phyloP scores from a whole-genome alignment of 2,113 vertebrate genomes.

The Mormyrus lacerda region DNA sequence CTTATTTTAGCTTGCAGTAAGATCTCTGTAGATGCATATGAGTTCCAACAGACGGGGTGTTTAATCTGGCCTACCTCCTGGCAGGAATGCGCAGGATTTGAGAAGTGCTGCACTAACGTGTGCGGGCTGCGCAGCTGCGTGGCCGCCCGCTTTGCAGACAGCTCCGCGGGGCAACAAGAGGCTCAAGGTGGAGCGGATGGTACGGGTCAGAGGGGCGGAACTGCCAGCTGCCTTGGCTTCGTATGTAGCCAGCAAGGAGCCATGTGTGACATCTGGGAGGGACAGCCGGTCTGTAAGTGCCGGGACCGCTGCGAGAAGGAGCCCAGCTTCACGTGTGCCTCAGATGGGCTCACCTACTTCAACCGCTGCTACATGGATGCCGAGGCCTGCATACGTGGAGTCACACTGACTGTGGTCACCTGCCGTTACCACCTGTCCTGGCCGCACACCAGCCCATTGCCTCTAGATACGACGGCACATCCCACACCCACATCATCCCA shows the following conservation, averaged over 20 bases:
- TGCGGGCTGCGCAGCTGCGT: slow-evolving; percentile 91
- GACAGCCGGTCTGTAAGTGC: slow-evolving; percentile 88
- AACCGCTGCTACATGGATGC: slow-evolving; percentile 98
- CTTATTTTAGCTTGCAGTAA: not conserved
- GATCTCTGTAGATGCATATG: not conserved
- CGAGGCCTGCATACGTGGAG: slow-evolving; percentile 81
- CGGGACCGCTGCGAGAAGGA: slow-evolving; percentile 91
- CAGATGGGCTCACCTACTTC: slow-evolving; percentile 93
- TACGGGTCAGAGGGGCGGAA: slow-evolving; percentile 1
- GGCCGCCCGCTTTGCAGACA: slow-evolving; percentile 77
- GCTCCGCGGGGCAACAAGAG: slow-evolving; percentile 44
- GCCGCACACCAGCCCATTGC: slow-evolving; percentile 74
- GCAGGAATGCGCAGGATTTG: slow-evolving; percentile 79
- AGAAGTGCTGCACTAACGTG: slow-evolving; percentile 96
- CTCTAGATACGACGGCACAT: slow-evolving; percentile 69
- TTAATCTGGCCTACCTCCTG: not conserved
- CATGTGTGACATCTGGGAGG: slow-evolving; percentile 86
- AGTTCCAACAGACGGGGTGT: not conserved
- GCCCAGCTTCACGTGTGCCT: slow-evolving; percentile 91
- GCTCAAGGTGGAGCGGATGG: slow-evolving; percentile 29
- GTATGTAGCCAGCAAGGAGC: slow-evolving; percentile 87
- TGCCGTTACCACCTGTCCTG: slow-evolving; percentile 84
- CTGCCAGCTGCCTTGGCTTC: slow-evolving; percentile 74
- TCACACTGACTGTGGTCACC: slow-evolving; percentile 70
- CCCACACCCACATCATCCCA: slow-evolving; percentile 64